phyloP scores from a whole-genome alignment of 2,888 invertebrate genomes.

The Drosophila ezoana region DNA sequence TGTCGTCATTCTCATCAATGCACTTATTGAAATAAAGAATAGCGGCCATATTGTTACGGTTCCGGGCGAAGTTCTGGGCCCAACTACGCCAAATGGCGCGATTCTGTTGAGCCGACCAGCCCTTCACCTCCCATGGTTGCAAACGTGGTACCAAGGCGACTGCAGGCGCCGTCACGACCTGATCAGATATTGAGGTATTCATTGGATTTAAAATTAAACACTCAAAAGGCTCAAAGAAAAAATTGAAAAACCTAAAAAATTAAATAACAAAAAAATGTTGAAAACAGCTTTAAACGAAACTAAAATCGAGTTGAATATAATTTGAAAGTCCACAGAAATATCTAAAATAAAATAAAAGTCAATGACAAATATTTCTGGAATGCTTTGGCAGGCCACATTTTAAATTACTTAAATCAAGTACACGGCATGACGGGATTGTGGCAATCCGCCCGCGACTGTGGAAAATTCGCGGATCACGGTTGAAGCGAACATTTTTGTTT shows the following conservation, averaged over 20 bases:
- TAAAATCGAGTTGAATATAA: conserved; percentile 25
- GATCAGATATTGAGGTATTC: neutral
- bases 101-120: conserved; percentile 39
- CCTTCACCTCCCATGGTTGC: conserved; percentile 51
- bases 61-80: conserved; percentile 53
- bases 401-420: neutral
- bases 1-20: conserved; percentile 28
- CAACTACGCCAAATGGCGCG: conserved; percentile 64
- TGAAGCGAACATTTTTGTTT: no score
- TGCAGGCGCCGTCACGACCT: neutral
- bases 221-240: conserved; percentile 11
- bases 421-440: no score
- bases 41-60: conserved; percentile 48
- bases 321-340: neutral
- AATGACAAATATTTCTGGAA: neutral
- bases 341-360: no score
- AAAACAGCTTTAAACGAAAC: conserved; percentile 27
- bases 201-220: conserved; percentile 25
- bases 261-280: conserved; percentile 16
- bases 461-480: no score
- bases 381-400: neutral
- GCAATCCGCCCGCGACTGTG: no score
- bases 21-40: conserved; percentile 60
- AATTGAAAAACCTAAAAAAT: conserved; percentile 4
- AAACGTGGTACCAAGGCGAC: neutral